A percentile compares a stretch with the other conserved stretches of the same genome.
Conservation (phyloP, 1,140 invertebrate species). For the Araneus ventricosus region DNA sequence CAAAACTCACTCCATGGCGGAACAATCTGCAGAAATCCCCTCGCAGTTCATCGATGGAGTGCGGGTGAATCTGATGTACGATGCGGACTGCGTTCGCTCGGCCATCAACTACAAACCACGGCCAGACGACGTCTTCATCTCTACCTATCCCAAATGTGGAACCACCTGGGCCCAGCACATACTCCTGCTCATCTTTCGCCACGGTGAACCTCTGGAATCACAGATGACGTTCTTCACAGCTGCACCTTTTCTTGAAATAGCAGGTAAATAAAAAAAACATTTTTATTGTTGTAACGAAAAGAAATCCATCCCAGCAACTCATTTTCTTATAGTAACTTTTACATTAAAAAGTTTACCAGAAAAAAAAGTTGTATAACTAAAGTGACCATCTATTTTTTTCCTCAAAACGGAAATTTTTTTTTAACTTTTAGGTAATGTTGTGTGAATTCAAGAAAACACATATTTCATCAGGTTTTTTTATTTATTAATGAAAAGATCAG, state of each 20-base stretch:
- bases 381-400: too few relatives aligned
- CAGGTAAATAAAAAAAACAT: background rate
- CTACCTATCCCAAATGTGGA: constrained; percentile 79
- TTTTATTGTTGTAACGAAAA: too few relatives aligned
- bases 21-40: background rate
- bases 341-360: too few relatives aligned
- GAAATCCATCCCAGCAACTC: too few relatives aligned
- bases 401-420: too few relatives aligned
- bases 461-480: too few relatives aligned
- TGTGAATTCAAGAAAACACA: too few relatives aligned
- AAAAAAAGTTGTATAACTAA: too few relatives aligned
- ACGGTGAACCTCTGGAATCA: background rate
- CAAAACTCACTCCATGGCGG: background rate
- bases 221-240: background rate
- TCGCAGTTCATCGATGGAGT: constrained; percentile 15
- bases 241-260: constrained; percentile 37
- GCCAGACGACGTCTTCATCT: constrained; percentile 79
- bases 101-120: constrained; percentile 65
- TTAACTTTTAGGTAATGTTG: too few relatives aligned
- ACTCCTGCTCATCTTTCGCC: constrained; percentile 3
- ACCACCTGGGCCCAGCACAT: constrained; percentile 70
- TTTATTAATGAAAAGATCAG: too few relatives aligned
- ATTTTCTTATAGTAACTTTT: too few relatives aligned
- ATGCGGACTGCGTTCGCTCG: background rate
- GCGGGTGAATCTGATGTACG: background rate